Evolutionary conservation across 2,113 vertebrate genomes (phyloP).

Genomic region (Ia io): DNA sequence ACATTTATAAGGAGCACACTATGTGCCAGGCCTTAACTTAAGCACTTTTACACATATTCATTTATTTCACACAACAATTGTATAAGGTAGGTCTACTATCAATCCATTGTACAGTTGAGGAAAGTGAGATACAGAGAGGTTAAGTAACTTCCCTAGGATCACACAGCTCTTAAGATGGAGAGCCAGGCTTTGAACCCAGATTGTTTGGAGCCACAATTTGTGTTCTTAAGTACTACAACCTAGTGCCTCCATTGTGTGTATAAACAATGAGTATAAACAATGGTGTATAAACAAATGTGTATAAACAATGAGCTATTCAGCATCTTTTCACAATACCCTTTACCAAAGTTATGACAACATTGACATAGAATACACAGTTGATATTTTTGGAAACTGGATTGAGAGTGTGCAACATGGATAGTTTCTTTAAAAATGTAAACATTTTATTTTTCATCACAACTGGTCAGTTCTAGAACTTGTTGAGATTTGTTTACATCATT

Average conservation of each 20-base stretch:
- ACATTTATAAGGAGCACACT: background rate
- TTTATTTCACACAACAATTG: background rate
- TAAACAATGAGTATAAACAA: background rate
- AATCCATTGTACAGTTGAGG: background rate
- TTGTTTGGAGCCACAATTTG: background rate
- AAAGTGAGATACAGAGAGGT: background rate
- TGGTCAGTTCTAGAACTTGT: background rate
- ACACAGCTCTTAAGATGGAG: background rate
- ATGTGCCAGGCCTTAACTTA: background rate
- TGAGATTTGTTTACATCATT: background rate
- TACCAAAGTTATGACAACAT: background rate
- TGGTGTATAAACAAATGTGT: too few relatives aligned
- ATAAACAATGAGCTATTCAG: background rate
- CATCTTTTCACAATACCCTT: slow-evolving; percentile 1
- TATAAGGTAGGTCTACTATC: background rate
- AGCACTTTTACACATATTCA: background rate
- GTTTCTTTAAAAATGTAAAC: slow-evolving; percentile 11
- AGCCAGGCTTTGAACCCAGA: background rate
- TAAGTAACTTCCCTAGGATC: background rate
- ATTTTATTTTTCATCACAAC: background rate
- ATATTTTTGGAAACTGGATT: background rate
- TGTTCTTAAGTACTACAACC: background rate
- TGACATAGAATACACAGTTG: background rate
- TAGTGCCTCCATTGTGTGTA: background rate
- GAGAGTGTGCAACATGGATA: background rate